Percentiles rank a stretch among this genome's conserved stretches.
Conservation (phyloP, 2,797 vertebrate species). For the Chiloscyllium punctatum region DNA sequence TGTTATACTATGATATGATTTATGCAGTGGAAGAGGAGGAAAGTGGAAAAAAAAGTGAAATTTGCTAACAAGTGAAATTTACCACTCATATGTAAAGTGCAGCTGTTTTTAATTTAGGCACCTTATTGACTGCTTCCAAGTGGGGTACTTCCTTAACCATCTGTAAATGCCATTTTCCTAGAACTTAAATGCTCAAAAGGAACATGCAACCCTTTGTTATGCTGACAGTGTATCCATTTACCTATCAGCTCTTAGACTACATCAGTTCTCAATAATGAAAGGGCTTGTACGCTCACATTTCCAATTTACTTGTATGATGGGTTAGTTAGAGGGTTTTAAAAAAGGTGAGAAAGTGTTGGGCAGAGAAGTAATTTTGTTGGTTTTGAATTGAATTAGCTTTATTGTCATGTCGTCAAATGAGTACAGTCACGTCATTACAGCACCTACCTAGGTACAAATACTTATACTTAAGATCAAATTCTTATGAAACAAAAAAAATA, state of each 20-base stretch:
- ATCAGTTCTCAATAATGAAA: slow-evolving; percentile 5
- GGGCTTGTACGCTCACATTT: background rate
- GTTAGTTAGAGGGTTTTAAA: background rate
- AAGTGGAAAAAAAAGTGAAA: background rate
- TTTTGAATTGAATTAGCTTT: no score
- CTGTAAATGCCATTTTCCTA: background rate
- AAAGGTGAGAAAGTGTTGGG: background rate
- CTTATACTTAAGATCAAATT: no score
- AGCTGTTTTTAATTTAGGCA: background rate
- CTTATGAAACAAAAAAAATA: no score
- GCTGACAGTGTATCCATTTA: background rate
- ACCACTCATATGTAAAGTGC: background rate
- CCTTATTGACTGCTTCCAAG: background rate
- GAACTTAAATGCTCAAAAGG: background rate
- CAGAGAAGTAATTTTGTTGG: background rate
- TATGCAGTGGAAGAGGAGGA: background rate
- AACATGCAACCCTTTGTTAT: background rate
- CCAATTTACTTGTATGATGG: background rate
- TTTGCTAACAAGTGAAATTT: background rate
- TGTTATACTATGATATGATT: background rate
- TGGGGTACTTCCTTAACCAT: background rate
- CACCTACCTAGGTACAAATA: no score
- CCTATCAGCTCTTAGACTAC: background rate
- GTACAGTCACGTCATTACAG: no score
- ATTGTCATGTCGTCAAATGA: no score